Percentiles rank a stretch among this genome's conserved stretches.
phyloP scores from a whole-genome alignment of 1,140 invertebrate species.

The Acromyrmex heyeri region DNA sequence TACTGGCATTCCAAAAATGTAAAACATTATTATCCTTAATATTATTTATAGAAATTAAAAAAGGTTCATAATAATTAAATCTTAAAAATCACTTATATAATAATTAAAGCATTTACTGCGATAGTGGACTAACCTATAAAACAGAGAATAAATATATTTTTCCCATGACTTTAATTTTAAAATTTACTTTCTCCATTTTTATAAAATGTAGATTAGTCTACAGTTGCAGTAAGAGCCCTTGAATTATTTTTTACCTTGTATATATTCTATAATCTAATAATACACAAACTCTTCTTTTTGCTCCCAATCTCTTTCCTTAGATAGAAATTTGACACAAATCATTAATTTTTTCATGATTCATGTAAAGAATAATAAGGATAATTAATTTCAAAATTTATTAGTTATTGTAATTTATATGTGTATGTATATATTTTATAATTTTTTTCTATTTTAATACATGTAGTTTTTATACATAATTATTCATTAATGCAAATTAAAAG shows the following conservation, averaged over 20 bases:
- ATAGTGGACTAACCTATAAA: too few relatives aligned
- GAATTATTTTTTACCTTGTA: too few relatives aligned
- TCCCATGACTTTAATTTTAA: too few relatives aligned
- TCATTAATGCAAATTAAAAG: not conserved
- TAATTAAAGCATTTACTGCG: too few relatives aligned
- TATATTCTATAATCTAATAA: not conserved
- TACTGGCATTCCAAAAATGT: constrained; percentile 1
- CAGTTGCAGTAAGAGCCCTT: too few relatives aligned
- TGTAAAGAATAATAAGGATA: not conserved
- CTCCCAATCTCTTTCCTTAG: not conserved
- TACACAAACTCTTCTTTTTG: not conserved
- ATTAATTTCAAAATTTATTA: not conserved
- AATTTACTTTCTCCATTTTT: too few relatives aligned
- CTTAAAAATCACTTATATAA: not conserved
- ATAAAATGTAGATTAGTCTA: too few relatives aligned
- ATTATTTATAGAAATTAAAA: constrained; percentile 2
- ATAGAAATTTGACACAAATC: not conserved
- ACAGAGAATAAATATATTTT: too few relatives aligned
- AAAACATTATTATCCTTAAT: not conserved
- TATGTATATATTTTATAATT: not conserved
- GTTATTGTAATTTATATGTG: not conserved
- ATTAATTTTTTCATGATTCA: not conserved
- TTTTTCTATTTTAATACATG: not conserved
- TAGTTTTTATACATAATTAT: not conserved
- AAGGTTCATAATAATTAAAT: not conserved